A percentile compares a stretch with the other conserved stretches of the same genome.
phyloP scores from a whole-genome alignment of 2,113 vertebrate genomes.

The Caretta caretta region DNA sequence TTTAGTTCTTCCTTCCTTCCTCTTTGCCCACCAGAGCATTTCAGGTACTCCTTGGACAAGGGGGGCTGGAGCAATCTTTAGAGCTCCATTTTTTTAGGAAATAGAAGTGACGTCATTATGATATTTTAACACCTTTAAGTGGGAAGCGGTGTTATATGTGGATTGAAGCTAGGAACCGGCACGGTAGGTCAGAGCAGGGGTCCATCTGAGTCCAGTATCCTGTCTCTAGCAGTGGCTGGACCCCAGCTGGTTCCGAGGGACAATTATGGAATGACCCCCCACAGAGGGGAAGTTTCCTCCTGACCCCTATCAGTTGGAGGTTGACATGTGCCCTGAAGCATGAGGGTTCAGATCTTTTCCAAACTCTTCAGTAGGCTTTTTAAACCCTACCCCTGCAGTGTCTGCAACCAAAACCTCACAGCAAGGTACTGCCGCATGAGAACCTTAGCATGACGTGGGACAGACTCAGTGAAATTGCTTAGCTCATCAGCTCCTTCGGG shows the following conservation, averaged over 20 bases:
- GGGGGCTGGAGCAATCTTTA: not conserved
- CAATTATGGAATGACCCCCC: not conserved
- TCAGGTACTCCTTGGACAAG: not conserved
- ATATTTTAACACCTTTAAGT: not conserved
- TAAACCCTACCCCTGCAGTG: not conserved
- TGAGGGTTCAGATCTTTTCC: not conserved
- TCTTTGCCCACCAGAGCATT: too few relatives aligned
- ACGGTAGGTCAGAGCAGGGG: not conserved
- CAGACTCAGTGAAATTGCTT: not conserved
- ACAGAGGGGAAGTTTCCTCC: not conserved
- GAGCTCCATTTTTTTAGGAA: not conserved
- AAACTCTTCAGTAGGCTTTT: not conserved
- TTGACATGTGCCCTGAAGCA: not conserved
- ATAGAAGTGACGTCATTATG: too few relatives aligned
- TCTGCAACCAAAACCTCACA: not conserved
- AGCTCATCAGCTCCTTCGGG: too few relatives aligned
- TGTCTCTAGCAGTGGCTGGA: not conserved
- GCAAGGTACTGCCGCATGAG: not conserved
- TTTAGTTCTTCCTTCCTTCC: not conserved
- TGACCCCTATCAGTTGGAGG: not conserved
- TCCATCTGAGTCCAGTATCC: not conserved
- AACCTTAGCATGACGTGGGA: not conserved
- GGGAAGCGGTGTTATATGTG: not conserved
- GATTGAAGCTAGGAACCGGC: not conserved
- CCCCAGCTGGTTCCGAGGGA: not conserved